Evolutionary conservation across 23 tunicate genomes (phyloP).

Genomic region (Botrylloides violaceus): DNA sequence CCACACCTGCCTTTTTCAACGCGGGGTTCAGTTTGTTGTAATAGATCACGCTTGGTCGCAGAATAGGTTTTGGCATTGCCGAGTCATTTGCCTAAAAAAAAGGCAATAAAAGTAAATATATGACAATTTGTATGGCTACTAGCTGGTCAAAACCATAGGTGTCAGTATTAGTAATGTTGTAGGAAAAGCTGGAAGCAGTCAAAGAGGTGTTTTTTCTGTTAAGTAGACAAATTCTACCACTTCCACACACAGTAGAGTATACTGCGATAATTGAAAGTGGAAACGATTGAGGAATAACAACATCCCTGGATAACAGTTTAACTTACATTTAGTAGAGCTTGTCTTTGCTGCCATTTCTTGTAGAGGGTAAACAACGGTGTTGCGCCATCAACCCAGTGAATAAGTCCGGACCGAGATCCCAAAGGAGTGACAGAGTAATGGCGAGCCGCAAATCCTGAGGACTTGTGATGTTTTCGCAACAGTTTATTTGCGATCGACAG

Average conservation of each 20-base stretch:
- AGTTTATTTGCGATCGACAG: constrained; percentile 81
- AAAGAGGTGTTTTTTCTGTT: neutral
- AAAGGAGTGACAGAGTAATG: constrained; percentile 98
- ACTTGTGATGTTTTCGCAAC: constrained; percentile 66
- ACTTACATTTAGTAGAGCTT: constrained; percentile 31
- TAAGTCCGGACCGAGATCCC: constrained; percentile 95
- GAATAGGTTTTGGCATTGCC: constrained; percentile 31
- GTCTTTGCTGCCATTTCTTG: constrained; percentile 98
- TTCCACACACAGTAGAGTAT: too few species aligned
- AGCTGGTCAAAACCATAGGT: too few species aligned
- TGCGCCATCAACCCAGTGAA: constrained; percentile 98
- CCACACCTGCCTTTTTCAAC: constrained; percentile 83
- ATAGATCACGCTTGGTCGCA: constrained; percentile 90
- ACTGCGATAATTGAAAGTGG: too few species aligned
- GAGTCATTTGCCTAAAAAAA: constrained; percentile 13
- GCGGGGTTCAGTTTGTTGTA: constrained; percentile 92
- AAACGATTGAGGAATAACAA: too few species aligned
- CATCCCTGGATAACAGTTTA: too few species aligned
- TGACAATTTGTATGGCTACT: too few species aligned
- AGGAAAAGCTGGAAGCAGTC: neutral
- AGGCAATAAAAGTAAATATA: too few species aligned
- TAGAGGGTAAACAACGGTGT: constrained; percentile 89
- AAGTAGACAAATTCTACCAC: too few species aligned
- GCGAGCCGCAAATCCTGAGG: constrained; percentile 74
- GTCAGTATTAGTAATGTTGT: neutral